Conservation (phyloP, 1,140 invertebrate species). For the Pseudomyrmex flavicornis region DNA sequence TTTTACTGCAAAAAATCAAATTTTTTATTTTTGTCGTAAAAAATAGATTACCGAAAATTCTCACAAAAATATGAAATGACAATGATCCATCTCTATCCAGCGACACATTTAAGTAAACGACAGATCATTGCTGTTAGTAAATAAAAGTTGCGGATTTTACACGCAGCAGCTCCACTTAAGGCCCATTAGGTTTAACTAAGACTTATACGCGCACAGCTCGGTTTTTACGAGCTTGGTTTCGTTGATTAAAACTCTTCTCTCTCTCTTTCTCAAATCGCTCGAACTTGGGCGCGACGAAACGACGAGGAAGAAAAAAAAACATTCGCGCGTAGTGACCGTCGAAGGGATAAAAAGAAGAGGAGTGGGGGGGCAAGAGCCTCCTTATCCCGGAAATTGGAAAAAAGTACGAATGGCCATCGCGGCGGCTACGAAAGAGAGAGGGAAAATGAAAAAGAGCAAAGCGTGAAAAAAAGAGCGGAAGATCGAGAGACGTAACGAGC, state of each 20-base stretch:
- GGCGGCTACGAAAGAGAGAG: slow-evolving; percentile 13
- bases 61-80: background rate
- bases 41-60: background rate
- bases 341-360: slow-evolving; percentile 17
- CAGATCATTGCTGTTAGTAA: background rate
- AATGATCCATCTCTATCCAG: background rate
- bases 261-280: slow-evolving; percentile 8
- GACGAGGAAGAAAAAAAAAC: slow-evolving; percentile 1
- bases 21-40: too few relatives aligned
- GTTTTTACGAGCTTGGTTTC: slow-evolving; percentile 68
- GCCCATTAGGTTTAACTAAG: slow-evolving; percentile 38
- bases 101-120: background rate
- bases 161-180: slow-evolving; percentile 18
- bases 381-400: slow-evolving; percentile 73
- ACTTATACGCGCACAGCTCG: slow-evolving; percentile 33
- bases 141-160: slow-evolving; percentile 41
- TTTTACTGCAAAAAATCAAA: too few relatives aligned
- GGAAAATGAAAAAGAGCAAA: background rate
- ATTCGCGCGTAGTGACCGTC: slow-evolving; percentile 15
- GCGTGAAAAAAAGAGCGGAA: slow-evolving; percentile 15
- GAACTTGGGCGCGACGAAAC: slow-evolving; percentile 4
- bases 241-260: slow-evolving; percentile 74
- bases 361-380: slow-evolving; percentile 26
- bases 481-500: slow-evolving; percentile 32
- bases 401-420: slow-evolving; percentile 55